These are phyloP conservation scores for Acanthochromis polyacanthus DNA, from an alignment of 2,113 vertebrate species.

Conservation along the genomic window DNA sequence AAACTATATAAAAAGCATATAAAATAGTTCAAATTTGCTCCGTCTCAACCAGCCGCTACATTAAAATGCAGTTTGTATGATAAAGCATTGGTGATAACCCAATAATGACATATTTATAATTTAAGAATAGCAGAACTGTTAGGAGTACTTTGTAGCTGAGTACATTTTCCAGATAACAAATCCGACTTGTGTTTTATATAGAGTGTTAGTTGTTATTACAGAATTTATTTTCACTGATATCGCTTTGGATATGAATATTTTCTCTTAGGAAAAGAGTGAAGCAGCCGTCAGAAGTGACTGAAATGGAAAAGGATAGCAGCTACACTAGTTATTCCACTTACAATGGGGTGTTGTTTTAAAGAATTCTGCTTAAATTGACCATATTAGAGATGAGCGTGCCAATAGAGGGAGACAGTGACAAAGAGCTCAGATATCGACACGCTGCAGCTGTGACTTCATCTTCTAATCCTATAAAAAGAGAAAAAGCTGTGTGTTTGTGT, in stretches of 20 bases:
- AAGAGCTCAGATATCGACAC: constrained; percentile 11
- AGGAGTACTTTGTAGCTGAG: no score
- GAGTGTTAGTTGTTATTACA: no score
- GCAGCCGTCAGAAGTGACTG: background rate
- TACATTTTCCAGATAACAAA: no score
- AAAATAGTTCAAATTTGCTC: no score
- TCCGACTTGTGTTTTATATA: no score
- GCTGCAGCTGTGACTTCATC: constrained; percentile 30
- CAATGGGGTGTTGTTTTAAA: background rate
- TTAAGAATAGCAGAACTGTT: no score
- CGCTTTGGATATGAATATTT: background rate
- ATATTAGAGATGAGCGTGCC: constrained; percentile 47
- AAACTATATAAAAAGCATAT: no score
- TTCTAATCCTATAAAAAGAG: constrained; percentile 7
- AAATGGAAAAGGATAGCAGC: background rate
- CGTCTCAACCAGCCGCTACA: no score
- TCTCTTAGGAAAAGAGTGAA: background rate
- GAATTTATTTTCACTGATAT: background rate
- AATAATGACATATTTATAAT: no score
- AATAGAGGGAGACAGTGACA: constrained; percentile 76
- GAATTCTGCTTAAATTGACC: constrained; percentile 7
- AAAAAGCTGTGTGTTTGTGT: background rate
- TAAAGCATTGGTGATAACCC: no score
- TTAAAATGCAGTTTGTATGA: no score
- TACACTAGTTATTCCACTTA: background rate